Conservation (phyloP, 2,888 invertebrate species). For the Cataglyphis livida region DNA sequence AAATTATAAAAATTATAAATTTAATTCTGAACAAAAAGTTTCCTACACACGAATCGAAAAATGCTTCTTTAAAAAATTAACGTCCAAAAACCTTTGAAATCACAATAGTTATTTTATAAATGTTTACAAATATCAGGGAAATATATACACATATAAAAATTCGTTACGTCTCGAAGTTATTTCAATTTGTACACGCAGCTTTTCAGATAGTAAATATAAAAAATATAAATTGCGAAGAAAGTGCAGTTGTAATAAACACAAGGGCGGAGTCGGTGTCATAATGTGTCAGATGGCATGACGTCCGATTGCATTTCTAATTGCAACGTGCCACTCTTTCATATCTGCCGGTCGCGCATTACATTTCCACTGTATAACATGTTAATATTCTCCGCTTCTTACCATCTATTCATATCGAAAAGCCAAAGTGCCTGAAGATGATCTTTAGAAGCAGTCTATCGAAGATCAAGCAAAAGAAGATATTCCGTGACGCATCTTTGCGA, state of each 20-base stretch:
- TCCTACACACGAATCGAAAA: too few relatives aligned
- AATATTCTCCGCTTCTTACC: not conserved
- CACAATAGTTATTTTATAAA: too few relatives aligned
- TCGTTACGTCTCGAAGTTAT: not conserved
- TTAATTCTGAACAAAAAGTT: too few relatives aligned
- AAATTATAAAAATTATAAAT: too few relatives aligned
- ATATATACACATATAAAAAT: not conserved
- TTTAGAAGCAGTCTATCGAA: constrained; percentile 4
- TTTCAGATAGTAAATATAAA: not conserved
- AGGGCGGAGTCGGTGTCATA: not conserved
- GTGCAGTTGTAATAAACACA: not conserved
- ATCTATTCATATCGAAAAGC: constrained; percentile 9
- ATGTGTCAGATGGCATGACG: not conserved
- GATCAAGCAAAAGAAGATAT: not conserved
- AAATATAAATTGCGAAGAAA: not conserved
- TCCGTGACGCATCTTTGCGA: not conserved
- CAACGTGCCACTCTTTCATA: not conserved
- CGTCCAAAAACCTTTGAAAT: too few relatives aligned
- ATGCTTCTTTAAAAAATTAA: too few relatives aligned
- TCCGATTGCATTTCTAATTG: constrained; percentile 15
- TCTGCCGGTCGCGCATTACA: not conserved
- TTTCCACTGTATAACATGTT: not conserved
- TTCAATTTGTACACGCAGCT: not conserved
- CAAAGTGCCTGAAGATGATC: not conserved
- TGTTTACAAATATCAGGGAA: too few relatives aligned